Base-by-base conservation (phyloP, 2,113 vertebrate genomes). In the Percopsis transmontana region DNA sequence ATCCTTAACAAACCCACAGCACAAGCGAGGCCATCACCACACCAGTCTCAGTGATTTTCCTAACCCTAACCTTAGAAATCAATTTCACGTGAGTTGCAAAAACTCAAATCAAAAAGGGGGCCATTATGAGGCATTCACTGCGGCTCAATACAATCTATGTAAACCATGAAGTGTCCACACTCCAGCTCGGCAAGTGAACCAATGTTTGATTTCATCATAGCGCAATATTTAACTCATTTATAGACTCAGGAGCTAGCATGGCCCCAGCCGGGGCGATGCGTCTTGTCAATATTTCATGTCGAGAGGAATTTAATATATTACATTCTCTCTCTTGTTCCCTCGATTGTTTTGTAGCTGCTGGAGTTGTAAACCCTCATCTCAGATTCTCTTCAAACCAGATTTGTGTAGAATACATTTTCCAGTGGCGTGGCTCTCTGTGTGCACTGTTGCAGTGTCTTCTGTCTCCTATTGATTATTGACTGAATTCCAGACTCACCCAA, bases 231-330 rank as follows among this genome's bases (percentile, higher is more conserved):
- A 42, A 70, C 73, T 79, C 61, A 60, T 77, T 79, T 79, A 70
- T 66, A 18, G 68, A 74, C 76, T 72, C 55, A 66, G 70, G 61
- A 45, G 39, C 55, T 72, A 48, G 16, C 62, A 45, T 7, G 8
- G 52, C 63, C 72, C n/a, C 3, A 72, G 79, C 71, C 27, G 13
- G 72, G 69, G 59, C 56, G 63, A 19, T 72, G 70, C 63, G 67
- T 54, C 74, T 65, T 69, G 68, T 80, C 78, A 80, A 80, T 85
- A 81, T 85, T 81, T 84, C 80, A 85, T 58, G 67, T 76, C 65
- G 72, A 80, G 71, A 76, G 52, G 65, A 74, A 65, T 80, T 82
- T 78, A 72, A 74, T 74, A 74, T 76, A 79, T 78, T 44, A 50
- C 61, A 73, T 80, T 74, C 53, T 68, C 52, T 48, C 24, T 56